Evolutionary conservation across 2,888 invertebrate species (phyloP).

Genomic region (Nomada fucata): DNA sequence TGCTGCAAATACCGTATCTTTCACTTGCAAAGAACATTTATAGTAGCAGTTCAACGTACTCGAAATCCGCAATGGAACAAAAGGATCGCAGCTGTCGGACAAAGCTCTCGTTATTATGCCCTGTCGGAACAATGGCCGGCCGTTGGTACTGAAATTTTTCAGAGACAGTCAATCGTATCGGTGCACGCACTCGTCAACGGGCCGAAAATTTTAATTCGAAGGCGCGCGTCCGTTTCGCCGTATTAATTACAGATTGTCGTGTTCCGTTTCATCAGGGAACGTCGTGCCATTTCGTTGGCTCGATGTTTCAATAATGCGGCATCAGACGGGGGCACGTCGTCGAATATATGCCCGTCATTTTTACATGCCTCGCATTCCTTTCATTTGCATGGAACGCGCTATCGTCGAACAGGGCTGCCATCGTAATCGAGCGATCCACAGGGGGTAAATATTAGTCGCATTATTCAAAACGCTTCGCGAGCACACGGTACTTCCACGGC

Average conservation of each 20-base stretch:
- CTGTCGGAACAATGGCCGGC: constrained; percentile 21
- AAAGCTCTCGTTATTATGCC: constrained; percentile 27
- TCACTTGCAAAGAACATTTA: constrained; percentile 25
- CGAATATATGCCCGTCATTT: constrained; percentile 41
- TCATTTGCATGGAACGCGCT: constrained; percentile 38
- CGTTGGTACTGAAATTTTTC: constrained; percentile 36
- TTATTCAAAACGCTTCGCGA: constrained; percentile 60
- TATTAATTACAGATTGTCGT: constrained; percentile 23
- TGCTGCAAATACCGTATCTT: constrained; percentile 2
- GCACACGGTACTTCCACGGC: constrained; percentile 46
- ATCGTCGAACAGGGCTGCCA: constrained; percentile 30
- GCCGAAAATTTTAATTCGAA: constrained; percentile 9
- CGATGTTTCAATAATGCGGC: constrained; percentile 27
- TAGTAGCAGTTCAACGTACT: constrained; percentile 43
- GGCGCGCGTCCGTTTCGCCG: constrained; percentile 2
- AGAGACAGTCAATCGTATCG: constrained; percentile 18
- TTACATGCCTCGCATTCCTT: constrained; percentile 34
- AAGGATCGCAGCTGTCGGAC: constrained; percentile 38
- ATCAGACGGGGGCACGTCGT: not conserved
- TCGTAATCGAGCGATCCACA: constrained; percentile 54
- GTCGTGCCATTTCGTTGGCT: not conserved
- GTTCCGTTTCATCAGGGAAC: constrained; percentile 7
- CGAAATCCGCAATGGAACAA: constrained; percentile 34
- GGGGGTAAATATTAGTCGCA: constrained; percentile 60
- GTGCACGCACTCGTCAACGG: not conserved